These are phyloP conservation scores for Acrocephalus arundinaceus DNA, from an alignment of 2,113 vertebrate species.

Conservation along the genomic window DNA sequence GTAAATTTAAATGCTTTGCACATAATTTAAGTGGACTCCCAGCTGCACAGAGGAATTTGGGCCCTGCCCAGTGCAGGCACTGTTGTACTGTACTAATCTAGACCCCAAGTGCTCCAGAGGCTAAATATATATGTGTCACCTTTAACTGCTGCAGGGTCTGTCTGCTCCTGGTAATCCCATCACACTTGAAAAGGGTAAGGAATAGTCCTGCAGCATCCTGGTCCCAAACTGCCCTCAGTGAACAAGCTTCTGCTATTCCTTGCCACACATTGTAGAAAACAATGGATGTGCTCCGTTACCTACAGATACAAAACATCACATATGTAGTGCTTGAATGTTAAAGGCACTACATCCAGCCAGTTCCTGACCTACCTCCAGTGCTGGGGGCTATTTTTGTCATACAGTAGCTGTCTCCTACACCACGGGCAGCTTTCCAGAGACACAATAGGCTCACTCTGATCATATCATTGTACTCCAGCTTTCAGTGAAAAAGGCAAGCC, in stretches of 20 bases:
- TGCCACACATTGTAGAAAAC: neutral
- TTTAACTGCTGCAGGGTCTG: neutral
- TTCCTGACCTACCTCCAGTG: neutral
- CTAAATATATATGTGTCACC: neutral
- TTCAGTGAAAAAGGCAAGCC: neutral
- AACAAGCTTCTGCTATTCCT: neutral
- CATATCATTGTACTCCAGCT: neutral
- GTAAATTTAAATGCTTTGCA: neutral
- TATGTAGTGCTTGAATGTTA: neutral
- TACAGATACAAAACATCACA: neutral
- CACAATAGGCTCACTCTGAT: conserved; percentile 10
- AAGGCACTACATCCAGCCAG: conserved; percentile 51
- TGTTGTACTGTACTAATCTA: neutral
- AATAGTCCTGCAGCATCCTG: neutral
- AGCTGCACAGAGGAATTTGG: neutral
- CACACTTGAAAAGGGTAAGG: neutral
- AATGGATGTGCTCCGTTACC: neutral
- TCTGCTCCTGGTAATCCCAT: neutral
- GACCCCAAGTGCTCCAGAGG: neutral
- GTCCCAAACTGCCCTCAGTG: neutral
- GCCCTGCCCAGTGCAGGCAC: neutral
- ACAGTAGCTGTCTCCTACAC: neutral
- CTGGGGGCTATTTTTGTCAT: conserved; percentile 18
- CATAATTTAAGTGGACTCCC: neutral
- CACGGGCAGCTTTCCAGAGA: neutral